phyloP scores from a whole-genome alignment of 2,888 invertebrate genomes.

The Stenotaenia linearis region DNA sequence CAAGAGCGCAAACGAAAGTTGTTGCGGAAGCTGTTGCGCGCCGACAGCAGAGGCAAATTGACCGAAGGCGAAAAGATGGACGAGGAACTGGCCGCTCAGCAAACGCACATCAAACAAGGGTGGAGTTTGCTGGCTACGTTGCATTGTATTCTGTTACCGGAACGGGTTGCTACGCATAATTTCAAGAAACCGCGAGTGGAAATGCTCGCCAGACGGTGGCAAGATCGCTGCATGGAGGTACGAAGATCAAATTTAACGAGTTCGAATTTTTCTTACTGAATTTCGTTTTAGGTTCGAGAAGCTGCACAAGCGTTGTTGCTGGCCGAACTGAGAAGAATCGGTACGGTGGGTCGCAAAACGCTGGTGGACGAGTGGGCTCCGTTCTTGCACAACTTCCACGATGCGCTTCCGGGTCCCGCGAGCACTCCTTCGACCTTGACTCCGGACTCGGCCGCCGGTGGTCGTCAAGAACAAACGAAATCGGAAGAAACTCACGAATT shows the following conservation, averaged over 20 bases:
- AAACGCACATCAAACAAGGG: constrained; percentile 90
- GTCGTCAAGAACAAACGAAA: not conserved
- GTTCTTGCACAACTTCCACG: constrained; percentile 73
- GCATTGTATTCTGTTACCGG: constrained; percentile 92
- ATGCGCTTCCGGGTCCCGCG: constrained; percentile 40
- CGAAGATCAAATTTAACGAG: too few relatives aligned
- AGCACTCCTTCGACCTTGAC: not conserved
- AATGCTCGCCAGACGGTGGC: constrained; percentile 96
- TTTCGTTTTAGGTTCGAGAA: too few relatives aligned
- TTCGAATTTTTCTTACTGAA: too few relatives aligned
- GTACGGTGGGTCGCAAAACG: constrained; percentile 82
- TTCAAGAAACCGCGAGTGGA: constrained; percentile 96
- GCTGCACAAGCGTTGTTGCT: constrained; percentile 92
- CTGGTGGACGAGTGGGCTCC: constrained; percentile 95
- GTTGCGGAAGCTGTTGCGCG: constrained; percentile 36
- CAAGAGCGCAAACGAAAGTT: constrained; percentile 40
- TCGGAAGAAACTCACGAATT: constrained; percentile 46
- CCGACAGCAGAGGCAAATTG: constrained; percentile 31
- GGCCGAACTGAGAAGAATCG: constrained; percentile 83
- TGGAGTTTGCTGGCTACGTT: constrained; percentile 94
- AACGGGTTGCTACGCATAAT: constrained; percentile 68
- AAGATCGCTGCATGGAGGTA: constrained; percentile 95
- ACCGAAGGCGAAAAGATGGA: constrained; percentile 50
- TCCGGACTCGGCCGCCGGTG: not conserved
- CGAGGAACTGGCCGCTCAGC: constrained; percentile 78